Percentiles rank a stretch among this genome's conserved stretches.
These are phyloP conservation scores for Meta bourneti DNA, from an alignment of 2,888 invertebrate species.

Conservation along the genomic window DNA sequence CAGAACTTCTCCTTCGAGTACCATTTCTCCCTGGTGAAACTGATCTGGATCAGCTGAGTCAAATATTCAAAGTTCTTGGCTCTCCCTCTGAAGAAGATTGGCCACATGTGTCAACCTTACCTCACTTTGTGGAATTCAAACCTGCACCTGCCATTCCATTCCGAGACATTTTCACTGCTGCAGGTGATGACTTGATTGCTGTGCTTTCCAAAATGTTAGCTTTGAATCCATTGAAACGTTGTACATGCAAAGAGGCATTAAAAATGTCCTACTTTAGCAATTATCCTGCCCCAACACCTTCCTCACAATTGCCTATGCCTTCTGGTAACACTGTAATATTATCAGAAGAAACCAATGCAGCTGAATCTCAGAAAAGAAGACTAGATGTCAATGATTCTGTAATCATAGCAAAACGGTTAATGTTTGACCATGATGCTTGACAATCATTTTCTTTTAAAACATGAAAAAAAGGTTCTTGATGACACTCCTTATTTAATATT, in stretches of 20 bases:
- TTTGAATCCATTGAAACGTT: conserved; percentile 89
- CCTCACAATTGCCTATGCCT: conserved; percentile 91
- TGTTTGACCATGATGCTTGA: conserved; percentile 44
- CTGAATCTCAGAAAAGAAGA: conserved; percentile 36
- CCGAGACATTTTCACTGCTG: conserved; percentile 96
- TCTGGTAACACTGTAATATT: conserved; percentile 79
- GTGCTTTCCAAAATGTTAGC: conserved; percentile 89
- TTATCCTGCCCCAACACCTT: conserved; percentile 92
- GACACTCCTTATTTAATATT: not conserved
- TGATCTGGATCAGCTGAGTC: conserved; percentile 96
- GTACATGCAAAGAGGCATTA: conserved; percentile 84
- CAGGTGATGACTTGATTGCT: conserved; percentile 92
- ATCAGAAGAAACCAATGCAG: conserved; percentile 31
- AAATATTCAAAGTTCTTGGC: conserved; percentile 96
- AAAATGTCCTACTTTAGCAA: conserved; percentile 95
- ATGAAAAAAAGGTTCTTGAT: too few relatives aligned
- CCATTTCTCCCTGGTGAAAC: conserved; percentile 98
- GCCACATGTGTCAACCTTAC: conserved; percentile 86
- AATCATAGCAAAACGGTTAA: conserved; percentile 51
- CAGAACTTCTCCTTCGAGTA: conserved; percentile 90
- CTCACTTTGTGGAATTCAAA: conserved; percentile 96
- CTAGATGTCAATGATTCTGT: conserved; percentile 17
- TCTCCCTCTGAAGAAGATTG: conserved; percentile 95
- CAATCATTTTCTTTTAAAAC: not conserved
- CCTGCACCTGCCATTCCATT: conserved; percentile 90